Evolutionary conservation across 2,113 vertebrate species (phyloP).

Genomic region (Damaliscus lunatus): DNA sequence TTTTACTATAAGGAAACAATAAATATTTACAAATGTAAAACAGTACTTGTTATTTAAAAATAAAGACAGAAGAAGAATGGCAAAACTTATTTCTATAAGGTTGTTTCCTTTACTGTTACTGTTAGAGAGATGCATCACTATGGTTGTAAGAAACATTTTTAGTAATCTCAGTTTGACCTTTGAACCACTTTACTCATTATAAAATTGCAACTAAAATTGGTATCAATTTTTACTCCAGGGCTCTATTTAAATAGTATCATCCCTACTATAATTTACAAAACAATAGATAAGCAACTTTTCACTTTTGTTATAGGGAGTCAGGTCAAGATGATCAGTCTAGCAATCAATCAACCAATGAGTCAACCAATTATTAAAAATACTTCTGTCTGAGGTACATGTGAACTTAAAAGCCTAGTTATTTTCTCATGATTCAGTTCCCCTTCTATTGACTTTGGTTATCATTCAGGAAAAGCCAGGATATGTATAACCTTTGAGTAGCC

Average conservation of each 20-base stretch:
- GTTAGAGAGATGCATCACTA: slow-evolving; percentile 31
- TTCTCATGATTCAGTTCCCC: background rate
- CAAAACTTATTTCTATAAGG: background rate
- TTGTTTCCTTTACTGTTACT: background rate
- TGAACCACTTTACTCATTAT: slow-evolving; percentile 61
- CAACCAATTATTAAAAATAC: background rate
- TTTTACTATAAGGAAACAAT: background rate
- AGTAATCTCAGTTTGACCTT: slow-evolving; percentile 25
- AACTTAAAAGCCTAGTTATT: background rate
- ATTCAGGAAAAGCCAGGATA: background rate
- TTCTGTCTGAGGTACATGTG: background rate
- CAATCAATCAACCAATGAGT: background rate
- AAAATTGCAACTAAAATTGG: slow-evolving; percentile 63
- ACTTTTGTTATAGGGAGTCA: slow-evolving; percentile 21
- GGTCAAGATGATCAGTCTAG: background rate
- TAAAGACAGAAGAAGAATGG: background rate
- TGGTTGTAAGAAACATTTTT: slow-evolving; percentile 61
- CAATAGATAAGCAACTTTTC: slow-evolving; percentile 57
- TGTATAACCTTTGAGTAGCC: background rate
- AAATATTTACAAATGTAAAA: slow-evolving; percentile 29
- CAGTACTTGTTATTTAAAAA: slow-evolving; percentile 3
- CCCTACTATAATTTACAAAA: slow-evolving; percentile 49
- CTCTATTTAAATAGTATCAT: slow-evolving; percentile 27
- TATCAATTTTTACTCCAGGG: slow-evolving; percentile 45
- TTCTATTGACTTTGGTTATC: background rate